Percentiles rank a stretch among this genome's conserved stretches.
phyloP scores from a whole-genome alignment of 2,888 invertebrate genomes.

The Dascillus cervinus region DNA sequence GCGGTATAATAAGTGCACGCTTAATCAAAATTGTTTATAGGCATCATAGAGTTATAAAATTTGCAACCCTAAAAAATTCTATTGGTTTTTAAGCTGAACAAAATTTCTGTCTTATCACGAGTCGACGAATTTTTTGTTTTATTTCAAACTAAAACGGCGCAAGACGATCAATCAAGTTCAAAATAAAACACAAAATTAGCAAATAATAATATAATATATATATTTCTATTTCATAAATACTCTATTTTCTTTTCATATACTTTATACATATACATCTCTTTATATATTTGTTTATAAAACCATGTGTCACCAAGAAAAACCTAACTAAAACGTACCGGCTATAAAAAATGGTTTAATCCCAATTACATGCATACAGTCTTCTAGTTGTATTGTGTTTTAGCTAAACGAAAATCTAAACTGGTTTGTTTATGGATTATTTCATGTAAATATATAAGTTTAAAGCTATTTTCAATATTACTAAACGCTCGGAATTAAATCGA shows the following conservation, averaged over 20 bases:
- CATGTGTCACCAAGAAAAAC: constrained; percentile 43
- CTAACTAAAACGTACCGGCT: constrained; percentile 34
- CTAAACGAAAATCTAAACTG: constrained; percentile 27
- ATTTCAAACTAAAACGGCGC: constrained; percentile 14
- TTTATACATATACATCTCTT: constrained; percentile 45
- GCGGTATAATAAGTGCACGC: no score
- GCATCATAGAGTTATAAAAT: neutral
- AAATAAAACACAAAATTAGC: constrained; percentile 21
- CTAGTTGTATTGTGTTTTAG: constrained; percentile 33
- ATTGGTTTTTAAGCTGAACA: neutral
- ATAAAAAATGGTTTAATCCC: constrained; percentile 30
- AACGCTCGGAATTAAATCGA: constrained; percentile 19
- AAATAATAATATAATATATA: constrained; percentile 31
- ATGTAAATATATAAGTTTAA: constrained; percentile 34
- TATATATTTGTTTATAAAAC: constrained; percentile 43
- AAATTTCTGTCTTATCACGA: constrained; percentile 10
- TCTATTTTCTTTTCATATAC: constrained; percentile 40
- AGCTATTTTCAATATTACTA: constrained; percentile 17
- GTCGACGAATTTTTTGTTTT: constrained; percentile 13
- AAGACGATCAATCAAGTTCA: constrained; percentile 15
- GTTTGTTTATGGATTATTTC: no score
- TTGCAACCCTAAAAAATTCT: neutral
- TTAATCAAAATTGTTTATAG: neutral
- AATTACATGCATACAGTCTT: constrained; percentile 38
- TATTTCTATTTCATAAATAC: constrained; percentile 42